Conservation (phyloP, 2,113 vertebrate species). For the Heliornis fulica region DNA sequence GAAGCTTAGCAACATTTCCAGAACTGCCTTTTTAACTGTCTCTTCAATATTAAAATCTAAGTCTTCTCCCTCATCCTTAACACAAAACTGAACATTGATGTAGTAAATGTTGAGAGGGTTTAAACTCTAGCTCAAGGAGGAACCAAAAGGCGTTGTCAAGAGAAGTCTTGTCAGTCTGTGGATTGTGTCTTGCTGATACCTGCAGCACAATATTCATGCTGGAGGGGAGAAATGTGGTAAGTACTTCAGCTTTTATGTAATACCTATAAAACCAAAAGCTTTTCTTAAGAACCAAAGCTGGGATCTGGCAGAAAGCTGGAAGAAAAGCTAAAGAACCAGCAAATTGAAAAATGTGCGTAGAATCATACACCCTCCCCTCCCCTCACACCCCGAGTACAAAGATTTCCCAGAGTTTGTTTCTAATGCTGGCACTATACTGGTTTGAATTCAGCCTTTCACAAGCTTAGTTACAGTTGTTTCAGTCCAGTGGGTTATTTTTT, state of each 20-base stretch:
- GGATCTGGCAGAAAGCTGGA: neutral
- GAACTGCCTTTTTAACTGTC: constrained; percentile 45
- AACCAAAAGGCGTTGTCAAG: constrained; percentile 7
- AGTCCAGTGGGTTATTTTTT: neutral
- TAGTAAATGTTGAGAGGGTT: constrained; percentile 32
- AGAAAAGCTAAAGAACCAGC: neutral
- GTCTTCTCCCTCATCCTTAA: constrained; percentile 56
- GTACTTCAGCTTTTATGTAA: neutral
- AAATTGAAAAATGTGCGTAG: neutral
- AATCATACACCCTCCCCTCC: no score
- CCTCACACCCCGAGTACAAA: accelerated
- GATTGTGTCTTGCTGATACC: constrained; percentile 51
- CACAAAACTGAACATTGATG: constrained; percentile 55
- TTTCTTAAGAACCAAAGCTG: neutral
- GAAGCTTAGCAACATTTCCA: constrained; percentile 25
- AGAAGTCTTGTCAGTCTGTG: constrained; percentile 42
- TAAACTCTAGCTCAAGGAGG: constrained; percentile 48
- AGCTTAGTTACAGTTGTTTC: neutral
- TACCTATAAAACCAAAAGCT: neutral
- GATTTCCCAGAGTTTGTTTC: neutral
- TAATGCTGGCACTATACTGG: neutral
- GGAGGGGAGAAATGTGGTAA: constrained; percentile 42
- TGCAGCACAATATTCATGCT: constrained; percentile 16
- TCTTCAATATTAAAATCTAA: neutral
- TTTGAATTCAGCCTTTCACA: neutral